phyloP scores from a whole-genome alignment of 2,888 invertebrate species.

The Amphipyra berbera region DNA sequence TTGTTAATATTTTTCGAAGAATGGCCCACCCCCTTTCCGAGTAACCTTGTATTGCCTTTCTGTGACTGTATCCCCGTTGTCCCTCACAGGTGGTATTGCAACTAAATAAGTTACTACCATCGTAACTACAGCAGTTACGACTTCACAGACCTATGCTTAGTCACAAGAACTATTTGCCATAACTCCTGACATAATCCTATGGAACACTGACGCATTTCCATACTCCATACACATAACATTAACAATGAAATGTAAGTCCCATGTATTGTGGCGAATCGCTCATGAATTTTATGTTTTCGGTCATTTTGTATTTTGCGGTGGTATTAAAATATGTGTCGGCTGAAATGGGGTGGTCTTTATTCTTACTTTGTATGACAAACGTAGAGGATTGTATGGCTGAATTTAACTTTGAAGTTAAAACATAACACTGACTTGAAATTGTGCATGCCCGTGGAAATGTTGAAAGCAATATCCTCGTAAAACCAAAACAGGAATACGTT shows the following conservation, averaged over 20 bases:
- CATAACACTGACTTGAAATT: no score
- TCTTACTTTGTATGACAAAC: slow-evolving; percentile 33
- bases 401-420: not conserved
- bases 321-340: slow-evolving; percentile 24
- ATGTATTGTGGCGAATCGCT: slow-evolving; percentile 28
- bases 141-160: slow-evolving; percentile 11
- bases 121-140: slow-evolving; percentile 17
- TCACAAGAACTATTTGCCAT: slow-evolving; percentile 25
- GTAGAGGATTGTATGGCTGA: not conserved
- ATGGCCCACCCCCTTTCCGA: no score
- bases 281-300: slow-evolving; percentile 41
- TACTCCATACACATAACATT: slow-evolving; percentile 27
- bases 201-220: slow-evolving; percentile 38
- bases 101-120: slow-evolving; percentile 4
- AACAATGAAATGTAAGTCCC: slow-evolving; percentile 26
- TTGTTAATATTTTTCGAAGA: no score
- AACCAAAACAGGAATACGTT: no score
- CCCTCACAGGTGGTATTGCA: no score
- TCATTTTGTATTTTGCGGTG: slow-evolving; percentile 18
- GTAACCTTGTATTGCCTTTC: no score
- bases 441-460: no score
- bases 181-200: slow-evolving; percentile 8
- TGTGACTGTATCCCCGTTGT: no score
- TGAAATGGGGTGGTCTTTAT: slow-evolving; percentile 32
- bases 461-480: no score